phyloP scores from a whole-genome alignment of 2,113 vertebrate species.

The Puma concolor region DNA sequence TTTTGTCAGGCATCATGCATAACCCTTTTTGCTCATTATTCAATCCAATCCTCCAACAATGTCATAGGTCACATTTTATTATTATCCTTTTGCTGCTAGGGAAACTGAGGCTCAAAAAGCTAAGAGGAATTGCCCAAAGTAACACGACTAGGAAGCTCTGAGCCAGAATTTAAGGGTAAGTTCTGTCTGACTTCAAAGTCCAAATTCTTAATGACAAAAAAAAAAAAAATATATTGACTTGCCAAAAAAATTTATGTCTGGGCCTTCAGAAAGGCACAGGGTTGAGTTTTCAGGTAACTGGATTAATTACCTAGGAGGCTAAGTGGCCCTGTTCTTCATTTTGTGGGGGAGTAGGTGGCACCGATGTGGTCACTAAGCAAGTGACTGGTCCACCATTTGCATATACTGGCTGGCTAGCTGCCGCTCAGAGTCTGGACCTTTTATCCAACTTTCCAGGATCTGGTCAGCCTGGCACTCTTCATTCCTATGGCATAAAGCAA shows the following conservation, averaged over 20 bases:
- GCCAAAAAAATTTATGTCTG: neutral
- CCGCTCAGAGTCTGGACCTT: neutral
- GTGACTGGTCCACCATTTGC: no score
- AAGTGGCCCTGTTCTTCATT: neutral
- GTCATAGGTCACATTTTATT: neutral
- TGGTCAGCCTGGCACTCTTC: neutral
- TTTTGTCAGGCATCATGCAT: neutral
- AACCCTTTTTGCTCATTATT: neutral
- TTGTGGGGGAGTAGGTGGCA: neutral
- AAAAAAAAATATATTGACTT: neutral
- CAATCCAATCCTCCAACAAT: neutral
- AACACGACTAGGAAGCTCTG: neutral
- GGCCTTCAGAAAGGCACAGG: neutral
- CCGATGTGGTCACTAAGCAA: neutral
- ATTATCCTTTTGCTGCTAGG: neutral
- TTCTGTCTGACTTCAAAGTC: conserved; percentile 8
- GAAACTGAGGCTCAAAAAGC: neutral
- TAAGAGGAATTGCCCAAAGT: neutral
- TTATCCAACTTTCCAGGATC: neutral
- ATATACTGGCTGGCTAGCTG: neutral
- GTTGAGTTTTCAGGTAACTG: neutral
- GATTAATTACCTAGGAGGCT: neutral
- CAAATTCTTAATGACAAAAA: neutral
- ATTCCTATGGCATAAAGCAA: neutral
- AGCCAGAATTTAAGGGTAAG: neutral